Percentiles rank a stretch among this genome's conserved stretches.
Conservation (phyloP, 2,113 vertebrate species). For the Corvus hawaiiensis region DNA sequence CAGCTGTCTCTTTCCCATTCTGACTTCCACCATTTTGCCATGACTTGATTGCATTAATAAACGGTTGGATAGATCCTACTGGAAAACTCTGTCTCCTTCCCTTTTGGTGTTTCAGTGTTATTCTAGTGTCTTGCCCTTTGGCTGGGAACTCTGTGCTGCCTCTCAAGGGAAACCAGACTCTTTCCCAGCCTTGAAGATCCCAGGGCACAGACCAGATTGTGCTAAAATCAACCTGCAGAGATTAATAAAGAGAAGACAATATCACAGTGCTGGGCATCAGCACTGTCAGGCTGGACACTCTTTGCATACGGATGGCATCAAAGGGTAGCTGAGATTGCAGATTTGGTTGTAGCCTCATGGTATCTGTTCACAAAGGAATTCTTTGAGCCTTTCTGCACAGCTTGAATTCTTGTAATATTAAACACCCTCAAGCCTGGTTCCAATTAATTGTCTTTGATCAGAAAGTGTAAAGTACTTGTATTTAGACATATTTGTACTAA, state of each 20-base stretch:
- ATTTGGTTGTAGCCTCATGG: background rate
- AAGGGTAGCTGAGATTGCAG: background rate
- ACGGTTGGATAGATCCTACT: background rate
- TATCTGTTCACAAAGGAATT: background rate
- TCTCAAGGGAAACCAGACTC: background rate
- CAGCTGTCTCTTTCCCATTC: background rate
- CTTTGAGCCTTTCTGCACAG: background rate
- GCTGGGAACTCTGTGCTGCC: background rate
- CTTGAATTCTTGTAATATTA: background rate
- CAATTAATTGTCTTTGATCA: background rate
- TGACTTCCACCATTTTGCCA: background rate
- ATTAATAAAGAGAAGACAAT: background rate
- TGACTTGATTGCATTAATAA: background rate
- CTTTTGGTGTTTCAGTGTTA: background rate
- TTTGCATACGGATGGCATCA: background rate
- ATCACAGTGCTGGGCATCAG: background rate
- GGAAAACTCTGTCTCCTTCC: background rate
- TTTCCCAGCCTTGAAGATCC: background rate
- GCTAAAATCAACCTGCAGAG: background rate
- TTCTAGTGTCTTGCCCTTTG: background rate
- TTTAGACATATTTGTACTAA: background rate
- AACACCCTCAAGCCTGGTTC: background rate
- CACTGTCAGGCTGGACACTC: background rate
- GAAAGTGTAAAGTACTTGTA: background rate
- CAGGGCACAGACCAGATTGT: background rate